phyloP scores from a whole-genome alignment of 2,113 vertebrate species.

The Gallinago jamesoni region DNA sequence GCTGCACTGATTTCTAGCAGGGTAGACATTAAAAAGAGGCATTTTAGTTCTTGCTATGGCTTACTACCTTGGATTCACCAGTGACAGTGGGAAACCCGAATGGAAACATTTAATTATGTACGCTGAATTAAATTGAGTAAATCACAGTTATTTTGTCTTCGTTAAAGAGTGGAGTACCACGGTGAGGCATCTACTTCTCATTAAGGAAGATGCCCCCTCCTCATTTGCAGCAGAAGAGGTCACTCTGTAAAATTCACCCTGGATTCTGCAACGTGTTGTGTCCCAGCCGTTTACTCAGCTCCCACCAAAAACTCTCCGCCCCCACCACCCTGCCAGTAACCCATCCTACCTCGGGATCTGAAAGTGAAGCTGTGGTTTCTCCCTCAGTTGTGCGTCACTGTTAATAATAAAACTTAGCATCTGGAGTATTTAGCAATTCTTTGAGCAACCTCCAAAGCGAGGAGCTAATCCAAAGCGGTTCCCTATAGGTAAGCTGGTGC shows the following conservation, averaged over 20 bases:
- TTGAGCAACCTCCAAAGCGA: background rate
- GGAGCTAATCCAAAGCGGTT: background rate
- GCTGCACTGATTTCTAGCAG: background rate
- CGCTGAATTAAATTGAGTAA: background rate
- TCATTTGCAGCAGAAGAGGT: background rate
- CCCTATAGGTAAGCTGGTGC: background rate
- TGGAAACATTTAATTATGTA: background rate
- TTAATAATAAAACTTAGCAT: background rate
- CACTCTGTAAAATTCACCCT: background rate
- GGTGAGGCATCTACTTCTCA: background rate
- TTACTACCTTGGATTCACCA: constrained; percentile 4
- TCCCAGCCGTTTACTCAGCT: background rate
- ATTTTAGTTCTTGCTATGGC: constrained; percentile 29
- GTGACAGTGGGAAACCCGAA: background rate
- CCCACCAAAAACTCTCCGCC: background rate
- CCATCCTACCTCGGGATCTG: background rate
- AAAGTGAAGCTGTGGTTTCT: background rate
- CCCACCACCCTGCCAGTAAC: fast-evolving
- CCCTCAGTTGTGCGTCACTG: background rate
- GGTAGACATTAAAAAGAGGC: constrained; percentile 5
- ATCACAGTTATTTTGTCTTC: constrained; percentile 23
- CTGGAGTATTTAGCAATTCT: background rate
- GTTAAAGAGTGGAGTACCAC: background rate
- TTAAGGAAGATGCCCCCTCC: background rate
- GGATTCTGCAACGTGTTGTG: background rate